phyloP scores from a whole-genome alignment of 1,140 invertebrate genomes.

The Lamellibrachia luymesi region DNA sequence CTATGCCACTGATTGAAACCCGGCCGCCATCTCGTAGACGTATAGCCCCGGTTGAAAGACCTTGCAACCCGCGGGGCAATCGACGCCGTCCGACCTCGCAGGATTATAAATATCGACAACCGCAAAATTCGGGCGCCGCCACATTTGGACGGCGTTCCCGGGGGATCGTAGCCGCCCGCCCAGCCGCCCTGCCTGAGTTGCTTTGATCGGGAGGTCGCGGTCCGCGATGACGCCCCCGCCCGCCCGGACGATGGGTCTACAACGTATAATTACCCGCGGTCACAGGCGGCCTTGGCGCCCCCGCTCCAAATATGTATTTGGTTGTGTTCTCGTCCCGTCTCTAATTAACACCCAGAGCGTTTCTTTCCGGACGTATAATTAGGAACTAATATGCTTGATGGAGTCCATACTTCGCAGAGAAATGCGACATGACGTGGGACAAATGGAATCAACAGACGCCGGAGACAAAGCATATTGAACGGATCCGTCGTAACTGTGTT shows the following conservation, averaged over 20 bases:
- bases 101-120: conserved; percentile 1
- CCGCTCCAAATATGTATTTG: background rate
- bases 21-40: too few species aligned
- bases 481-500: background rate
- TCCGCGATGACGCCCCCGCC: background rate
- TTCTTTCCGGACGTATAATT: background rate
- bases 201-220: background rate
- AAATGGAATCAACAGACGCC: background rate
- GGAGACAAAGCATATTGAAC: too few species aligned
- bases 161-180: background rate
- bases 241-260: background rate
- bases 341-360: background rate
- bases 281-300: background rate
- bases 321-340: background rate
- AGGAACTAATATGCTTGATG: background rate
- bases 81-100: background rate
- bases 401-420: background rate
- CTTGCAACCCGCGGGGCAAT: too few species aligned
- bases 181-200: background rate
- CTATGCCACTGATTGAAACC: background rate
- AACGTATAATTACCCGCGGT: background rate
- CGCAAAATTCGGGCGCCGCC: background rate
- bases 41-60: too few species aligned
- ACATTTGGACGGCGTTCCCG: background rate
- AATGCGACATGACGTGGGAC: background rate